Evolutionary conservation across 2,888 invertebrate species (phyloP).

Genomic region (Xestoiulus laeticollis): DNA sequence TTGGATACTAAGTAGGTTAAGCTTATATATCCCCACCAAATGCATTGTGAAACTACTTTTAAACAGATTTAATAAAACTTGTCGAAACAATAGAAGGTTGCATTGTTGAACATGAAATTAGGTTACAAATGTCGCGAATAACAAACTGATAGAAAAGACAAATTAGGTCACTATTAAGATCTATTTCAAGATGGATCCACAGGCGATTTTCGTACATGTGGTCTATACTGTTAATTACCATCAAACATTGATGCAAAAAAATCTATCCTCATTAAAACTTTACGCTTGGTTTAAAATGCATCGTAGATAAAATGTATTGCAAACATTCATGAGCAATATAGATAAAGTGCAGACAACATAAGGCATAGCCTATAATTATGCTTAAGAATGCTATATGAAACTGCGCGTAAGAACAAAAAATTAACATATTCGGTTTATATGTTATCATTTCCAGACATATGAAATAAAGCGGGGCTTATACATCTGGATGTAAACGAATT

Average conservation of each 20-base stretch:
- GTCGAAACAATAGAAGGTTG: not conserved
- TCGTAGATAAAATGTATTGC: not conserved
- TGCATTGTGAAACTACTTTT: too few relatives aligned
- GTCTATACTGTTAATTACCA: not conserved
- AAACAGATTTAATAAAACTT: not conserved
- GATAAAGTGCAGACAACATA: not conserved
- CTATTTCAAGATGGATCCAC: not conserved
- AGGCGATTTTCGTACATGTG: not conserved
- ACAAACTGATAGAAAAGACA: not conserved
- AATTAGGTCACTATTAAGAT: constrained; percentile 15
- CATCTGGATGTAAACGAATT: not conserved
- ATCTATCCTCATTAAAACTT: constrained; percentile 10
- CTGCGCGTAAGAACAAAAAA: not conserved
- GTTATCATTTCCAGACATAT: not conserved
- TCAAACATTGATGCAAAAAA: not conserved
- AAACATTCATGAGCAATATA: not conserved
- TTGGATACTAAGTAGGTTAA: too few relatives aligned
- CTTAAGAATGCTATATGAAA: not conserved
- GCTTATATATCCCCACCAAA: too few relatives aligned
- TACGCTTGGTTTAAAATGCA: not conserved
- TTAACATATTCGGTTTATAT: not conserved
- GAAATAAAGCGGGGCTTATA: not conserved
- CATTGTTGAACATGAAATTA: not conserved
- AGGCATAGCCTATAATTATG: not conserved
- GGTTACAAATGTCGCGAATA: not conserved